A percentile compares a stretch with the other conserved stretches of the same genome.
Evolutionary conservation across 2,113 vertebrate genomes (phyloP).

Genomic region (Odocoileus hemionus): DNA sequence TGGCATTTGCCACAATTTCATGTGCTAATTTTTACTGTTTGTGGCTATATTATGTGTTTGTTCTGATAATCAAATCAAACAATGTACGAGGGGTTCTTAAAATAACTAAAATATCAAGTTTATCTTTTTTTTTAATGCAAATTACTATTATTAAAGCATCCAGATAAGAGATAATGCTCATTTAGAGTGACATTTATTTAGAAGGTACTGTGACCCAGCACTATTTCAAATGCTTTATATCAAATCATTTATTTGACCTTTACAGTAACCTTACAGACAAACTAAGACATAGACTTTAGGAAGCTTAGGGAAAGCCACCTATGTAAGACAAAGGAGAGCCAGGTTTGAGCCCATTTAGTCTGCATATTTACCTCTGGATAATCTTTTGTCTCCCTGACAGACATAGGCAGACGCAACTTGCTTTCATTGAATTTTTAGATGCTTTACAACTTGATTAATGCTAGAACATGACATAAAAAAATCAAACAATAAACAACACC

Average conservation of each 20-base stretch:
- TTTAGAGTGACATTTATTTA: neutral
- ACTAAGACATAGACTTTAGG: neutral
- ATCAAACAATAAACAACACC: neutral
- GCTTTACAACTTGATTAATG: conserved; percentile 20
- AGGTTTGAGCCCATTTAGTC: neutral
- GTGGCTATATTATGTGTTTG: neutral
- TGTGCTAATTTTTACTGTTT: neutral
- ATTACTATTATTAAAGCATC: neutral
- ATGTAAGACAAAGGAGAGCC: neutral
- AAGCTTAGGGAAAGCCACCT: neutral
- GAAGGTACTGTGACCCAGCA: neutral
- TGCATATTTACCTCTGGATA: neutral
- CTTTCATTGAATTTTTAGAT: neutral
- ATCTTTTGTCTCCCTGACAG: neutral
- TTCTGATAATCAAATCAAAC: neutral
- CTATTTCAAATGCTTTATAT: neutral
- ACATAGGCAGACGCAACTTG: neutral
- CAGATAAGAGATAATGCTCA: neutral
- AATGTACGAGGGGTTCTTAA: neutral
- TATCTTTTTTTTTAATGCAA: neutral
- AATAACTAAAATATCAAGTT: neutral
- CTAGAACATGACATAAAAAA: neutral
- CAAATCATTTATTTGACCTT: neutral
- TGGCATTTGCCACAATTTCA: neutral
- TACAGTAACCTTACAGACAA: neutral